Evolutionary conservation across 2,797 vertebrate species (phyloP), one percentile per base, ranked within the genome.

Genomic region (Ataeniobius toweri): DNA sequence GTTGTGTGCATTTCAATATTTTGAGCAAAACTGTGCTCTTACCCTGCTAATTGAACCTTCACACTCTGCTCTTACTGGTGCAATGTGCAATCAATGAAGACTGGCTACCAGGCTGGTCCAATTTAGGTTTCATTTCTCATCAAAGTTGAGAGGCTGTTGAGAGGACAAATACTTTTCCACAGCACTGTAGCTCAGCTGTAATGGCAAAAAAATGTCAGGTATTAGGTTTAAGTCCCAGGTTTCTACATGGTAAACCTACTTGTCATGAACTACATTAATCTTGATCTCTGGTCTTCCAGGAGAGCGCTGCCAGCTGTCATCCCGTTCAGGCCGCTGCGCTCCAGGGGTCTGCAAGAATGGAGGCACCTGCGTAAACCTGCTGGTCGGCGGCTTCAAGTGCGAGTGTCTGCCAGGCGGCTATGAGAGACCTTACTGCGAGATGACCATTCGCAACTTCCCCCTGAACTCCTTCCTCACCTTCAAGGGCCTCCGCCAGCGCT

Each of bases 311-410:
- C 96, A 98, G 89, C 94, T 98, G 92, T 98, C 96, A 0, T 93
- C 96, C 73, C 96, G 96, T 53, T 96, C 96, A 0, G 97, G 97
- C 20, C 98, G 97, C 73, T 99, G 98, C 41, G 91, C 93, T 0
- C 93, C 93, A 0, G 97, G 96, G 0, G 94, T 99, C 86, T 99
- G 98, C 90, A 97, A 88, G 89, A 99, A 99, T 0, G 96, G 96
- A 0, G 98, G 97, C 74, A 93, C 95, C 76, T 99, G 98, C 22
- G 95, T 98, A 56, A 98, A 99, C 94, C 95, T 99, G 86, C 94
- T 99, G 90, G 96, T 98, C 58, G 98, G 98, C 0, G 98, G 98
- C 3, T 98, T 99, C 85, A 96, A 95, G 81, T 99, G 98, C 5
- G 97, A 98, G 84, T 99, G 98, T 90, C 96, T 94, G 0, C 77